Base-by-base conservation (phyloP, 2,888 invertebrate genomes). In the Lordiphosa andalusiaca region DNA sequence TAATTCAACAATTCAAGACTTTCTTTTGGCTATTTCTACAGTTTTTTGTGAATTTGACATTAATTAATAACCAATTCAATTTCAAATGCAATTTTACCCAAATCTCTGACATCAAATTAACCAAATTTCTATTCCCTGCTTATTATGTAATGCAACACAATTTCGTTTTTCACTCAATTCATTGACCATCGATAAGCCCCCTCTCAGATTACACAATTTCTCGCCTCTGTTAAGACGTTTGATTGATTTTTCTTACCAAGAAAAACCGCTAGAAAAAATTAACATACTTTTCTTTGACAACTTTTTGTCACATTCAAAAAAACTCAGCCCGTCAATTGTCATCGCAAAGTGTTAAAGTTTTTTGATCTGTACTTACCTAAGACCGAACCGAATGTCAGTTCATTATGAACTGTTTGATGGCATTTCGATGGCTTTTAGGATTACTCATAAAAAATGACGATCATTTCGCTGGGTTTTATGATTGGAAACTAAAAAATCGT, bases 161-260 rank as follows among this genome's bases (percentile, higher is more conserved):
- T 33, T 53, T 16, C 4, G 21, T 44, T 30, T 44, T 30, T 30
- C 42, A 12, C 21, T 23, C 36, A n/a, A 39, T 13, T 25, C 41
- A 38, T 52, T 33, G 35, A 40, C 51, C 38, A 42, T 46, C 47
- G 38, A 37, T 60, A 67, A 73, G 61, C 58, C 40, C 58, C 40
- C 59, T 53, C 35, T 71, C 46, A 53, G 74, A 71, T 84, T 77
- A 77, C 82, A 77, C 74, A 84, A 77, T 56, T 81, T 81, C 47
- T 66, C 73, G 58, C 68, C 66, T 73, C 57, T 60, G 35, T 55
- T 52, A 36, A 39, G 35, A n/a, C 40, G 51, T 46, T 53, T 83
- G 84, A 80, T 83, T 73, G 81, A 73, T 67, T 76, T 82, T 59
- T 57, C 41, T 36, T n/a, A 16, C n/a, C 9, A 35, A 33, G n/a